Evolutionary conservation across 2,113 vertebrate species (phyloP), one percentile per base, ranked within the genome.

Genomic region (Cranoglanis bouderius): DNA sequence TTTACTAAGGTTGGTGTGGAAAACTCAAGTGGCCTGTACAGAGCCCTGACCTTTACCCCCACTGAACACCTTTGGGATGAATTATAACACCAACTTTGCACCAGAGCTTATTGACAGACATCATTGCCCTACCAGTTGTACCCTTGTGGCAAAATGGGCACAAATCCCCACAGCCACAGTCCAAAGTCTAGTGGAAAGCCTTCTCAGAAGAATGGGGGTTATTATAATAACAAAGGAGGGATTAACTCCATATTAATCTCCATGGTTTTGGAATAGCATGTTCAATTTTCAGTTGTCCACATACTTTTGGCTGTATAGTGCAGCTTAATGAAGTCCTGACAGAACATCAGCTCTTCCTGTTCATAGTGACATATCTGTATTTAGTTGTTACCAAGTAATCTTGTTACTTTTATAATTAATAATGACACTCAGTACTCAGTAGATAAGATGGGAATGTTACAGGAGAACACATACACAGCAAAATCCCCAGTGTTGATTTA

Each of bases 401-500:
- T 29, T 57, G 26, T 40, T 80, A 32, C 24, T 77, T 86, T 70
- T 59, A 29, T 72, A 51, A 61, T 59, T 40, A 40, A 6, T 53
- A 12, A 1, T 57, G 61, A 6, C 55, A 61, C 16, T 40, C 18
- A 77, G 3, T 46, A 29, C 32, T 32, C 9, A 88, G 70, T 81
- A 35, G 26, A 63, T 19, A 32, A 55, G 61, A 61, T 91, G 75
- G 70, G 49, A 46, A 65, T 18, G 26, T 81, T 35, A 67, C 59
- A 59, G 14, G 90, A 91, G 90, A 88, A 91, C 61, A 19, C 92
- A 95, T 94, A n/a, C n/a, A n/a, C n/a, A n/a, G n/a, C n/a, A n/a
- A n/a, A n/a, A n/a, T n/a, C n/a, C n/a, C n/a, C n/a, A n/a, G n/a
- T n/a, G n/a, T n/a, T n/a, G n/a, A n/a, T n/a, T n/a, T n/a, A n/a